Evolutionary conservation across 1,140 invertebrate species (phyloP), one percentile per base, ranked within the genome.

Genomic region (Diprion similis): DNA sequence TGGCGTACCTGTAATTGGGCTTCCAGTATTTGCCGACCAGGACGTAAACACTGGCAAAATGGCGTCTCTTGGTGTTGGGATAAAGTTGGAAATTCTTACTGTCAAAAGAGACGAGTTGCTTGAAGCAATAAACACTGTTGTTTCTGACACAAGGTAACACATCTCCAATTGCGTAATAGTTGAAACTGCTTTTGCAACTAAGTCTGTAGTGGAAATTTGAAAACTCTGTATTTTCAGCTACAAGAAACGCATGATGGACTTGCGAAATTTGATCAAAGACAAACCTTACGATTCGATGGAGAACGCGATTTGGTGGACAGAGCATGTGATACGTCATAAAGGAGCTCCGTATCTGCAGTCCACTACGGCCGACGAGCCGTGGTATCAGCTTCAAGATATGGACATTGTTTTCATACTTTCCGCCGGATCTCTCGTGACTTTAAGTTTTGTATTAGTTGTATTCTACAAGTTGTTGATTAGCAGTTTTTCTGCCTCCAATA

Each of bases 291-390:
- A 84, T 71, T 75, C 81, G 6, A 72, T 90, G 48, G 79, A 90
- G 0, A 82, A 83, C 59, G 84, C 88, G 0, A 81, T 88, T 37
- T 91, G 85, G 84, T 91, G 90, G 90, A 89, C 86, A 10, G 90
- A 92, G 77, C 91, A 89, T 78, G 87, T 91, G 15, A 82, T 91
- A 46, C 79, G 89, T 46, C 84, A 90, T 73, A 87, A 88, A 65
- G 90, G 89, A 13, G 86, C 86, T 2, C 75, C 80, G 47, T 88
- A 90, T 81, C 79, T 91, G 46, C 78, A 80, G 69, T 85, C 79
- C 68, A 79, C 76, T 51, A 78, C 84, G n/a, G 77, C 75, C 24
- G 75, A 86, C 72, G 80, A 88, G 37, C 79, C 83, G 46, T 89
- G 85, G 85, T 87, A 81, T 10, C 71, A 79, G n/a, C 76, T 75